phyloP scores from a whole-genome alignment of 2,797 vertebrate species.

The Morus bassanus region DNA sequence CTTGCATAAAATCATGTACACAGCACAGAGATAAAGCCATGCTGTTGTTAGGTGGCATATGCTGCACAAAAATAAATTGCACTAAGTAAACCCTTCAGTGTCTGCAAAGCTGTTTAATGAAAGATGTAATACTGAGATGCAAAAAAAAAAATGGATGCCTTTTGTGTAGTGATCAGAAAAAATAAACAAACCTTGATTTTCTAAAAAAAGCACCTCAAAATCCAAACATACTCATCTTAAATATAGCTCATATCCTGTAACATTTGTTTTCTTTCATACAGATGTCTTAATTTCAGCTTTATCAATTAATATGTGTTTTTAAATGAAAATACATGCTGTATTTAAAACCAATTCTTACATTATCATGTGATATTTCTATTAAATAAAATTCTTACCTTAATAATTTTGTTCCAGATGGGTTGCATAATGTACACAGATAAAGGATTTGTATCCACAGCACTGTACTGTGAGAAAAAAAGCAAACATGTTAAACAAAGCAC shows the following conservation, averaged over 20 bases:
- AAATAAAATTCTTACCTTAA: slow-evolving; percentile 63
- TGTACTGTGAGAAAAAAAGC: slow-evolving; percentile 57
- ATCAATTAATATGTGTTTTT: background rate
- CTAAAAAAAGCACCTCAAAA: background rate
- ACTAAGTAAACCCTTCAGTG: background rate
- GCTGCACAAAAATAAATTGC: background rate
- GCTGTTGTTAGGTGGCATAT: slow-evolving; percentile 27
- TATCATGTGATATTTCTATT: background rate
- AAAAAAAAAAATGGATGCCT: background rate
- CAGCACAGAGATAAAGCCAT: background rate
- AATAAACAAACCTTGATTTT: background rate
- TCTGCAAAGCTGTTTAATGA: slow-evolving; percentile 30
- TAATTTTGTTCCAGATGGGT: slow-evolving; percentile 71
- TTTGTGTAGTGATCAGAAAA: background rate
- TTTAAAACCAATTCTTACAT: background rate
- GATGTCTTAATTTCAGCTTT: background rate
- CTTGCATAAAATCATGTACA: slow-evolving; percentile 38
- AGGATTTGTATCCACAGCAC: slow-evolving; percentile 74
- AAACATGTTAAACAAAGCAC: background rate
- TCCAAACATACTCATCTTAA: background rate
- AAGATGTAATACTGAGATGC: background rate
- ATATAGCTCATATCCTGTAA: background rate
- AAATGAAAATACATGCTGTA: background rate
- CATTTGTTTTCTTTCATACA: background rate
- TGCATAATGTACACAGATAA: slow-evolving; percentile 75